phyloP scores from a whole-genome alignment of 2,113 vertebrate species.

The Cebidichthys violaceus region DNA sequence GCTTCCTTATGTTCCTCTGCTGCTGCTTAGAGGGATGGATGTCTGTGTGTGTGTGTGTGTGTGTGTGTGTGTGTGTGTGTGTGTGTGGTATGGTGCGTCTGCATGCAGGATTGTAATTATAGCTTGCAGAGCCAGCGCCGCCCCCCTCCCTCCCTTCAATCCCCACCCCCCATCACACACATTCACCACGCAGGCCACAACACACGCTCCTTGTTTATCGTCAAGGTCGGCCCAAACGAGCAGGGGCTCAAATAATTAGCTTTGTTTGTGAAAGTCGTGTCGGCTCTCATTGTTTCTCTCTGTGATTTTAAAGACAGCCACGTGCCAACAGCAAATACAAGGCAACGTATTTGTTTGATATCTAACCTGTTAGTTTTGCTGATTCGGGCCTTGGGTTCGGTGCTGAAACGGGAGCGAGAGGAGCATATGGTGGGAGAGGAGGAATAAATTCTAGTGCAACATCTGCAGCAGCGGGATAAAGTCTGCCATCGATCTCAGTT shows the following conservation, averaged over 20 bases:
- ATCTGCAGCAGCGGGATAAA: conserved; percentile 42
- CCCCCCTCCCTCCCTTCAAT: not conserved
- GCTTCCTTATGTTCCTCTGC: conserved; percentile 55
- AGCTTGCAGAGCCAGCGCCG: conserved; percentile 36
- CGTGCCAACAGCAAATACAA: not conserved
- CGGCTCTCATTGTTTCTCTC: conserved; percentile 39
- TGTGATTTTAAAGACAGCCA: not conserved
- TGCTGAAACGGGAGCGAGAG: not conserved
- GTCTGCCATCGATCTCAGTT: conserved; percentile 41
- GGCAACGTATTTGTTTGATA: conserved; percentile 3
- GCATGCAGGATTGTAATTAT: conserved; percentile 67
- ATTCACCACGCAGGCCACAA: conserved; percentile 8
- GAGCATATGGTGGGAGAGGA: conserved; percentile 29
- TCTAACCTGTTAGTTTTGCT: conserved; percentile 21
- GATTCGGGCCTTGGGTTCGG: not conserved
- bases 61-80: not conserved
- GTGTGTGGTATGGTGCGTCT: conserved; percentile 22
- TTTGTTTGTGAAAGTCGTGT: conserved; percentile 53
- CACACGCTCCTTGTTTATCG: conserved; percentile 53
- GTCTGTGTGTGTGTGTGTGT: not conserved
- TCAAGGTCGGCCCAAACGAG: conserved; percentile 67
- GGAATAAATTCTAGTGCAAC: conserved; percentile 28
- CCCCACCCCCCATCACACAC: not conserved
- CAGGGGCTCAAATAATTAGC: conserved; percentile 63
- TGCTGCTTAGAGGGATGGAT: conserved; percentile 34